Evolutionary conservation across 1,140 invertebrate genomes (phyloP), one percentile per base, ranked within the genome.

Genomic region (Spodoptera litura): DNA sequence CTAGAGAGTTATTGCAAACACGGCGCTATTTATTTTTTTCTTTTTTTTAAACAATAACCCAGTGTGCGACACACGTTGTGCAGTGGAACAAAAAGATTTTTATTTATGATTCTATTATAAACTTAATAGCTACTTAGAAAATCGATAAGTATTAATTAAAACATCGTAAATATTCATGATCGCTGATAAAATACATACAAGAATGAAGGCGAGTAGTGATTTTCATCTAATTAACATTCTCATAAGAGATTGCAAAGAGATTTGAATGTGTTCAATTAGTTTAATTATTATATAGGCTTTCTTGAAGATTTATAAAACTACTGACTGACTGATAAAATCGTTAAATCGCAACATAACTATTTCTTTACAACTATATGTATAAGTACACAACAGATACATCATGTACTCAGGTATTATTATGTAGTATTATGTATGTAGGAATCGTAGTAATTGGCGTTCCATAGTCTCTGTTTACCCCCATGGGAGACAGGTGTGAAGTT

Each of bases 111-210:
- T 31, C 4, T 13, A 68, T 52, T 52, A 70, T 70, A 52, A 70
- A 70, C 20, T 70, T 53, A 70, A 70, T 53, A 49, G 49, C 20
- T 53, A 52, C 49, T 70, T 53, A 53, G 4, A 51, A 70, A 12
- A 20, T 31, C 66, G 66, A 64, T 64, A 64, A 70, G 10, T 49
- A 31, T 49, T 31, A 31, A 31, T 31, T 31, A 68, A 68, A 68
- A 68, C 44, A 68, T 68, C 64, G 44, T 68, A 68, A 68, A 68
- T 68, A 68, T 68, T 44, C 15, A 68, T 68, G 44, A 68, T 68
- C 51, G 51, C 44, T 27, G 44, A 68, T 68, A 20, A 20, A 20
- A 20, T 20, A 20, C 20, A 20, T 20, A 20, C 20, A 20, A 20
- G 20, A 52, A 68, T 68, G 11, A 51, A 20, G 25, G 44, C 51